phyloP scores from a whole-genome alignment of 2,113 vertebrate genomes.

The Phocoena sinus region DNA sequence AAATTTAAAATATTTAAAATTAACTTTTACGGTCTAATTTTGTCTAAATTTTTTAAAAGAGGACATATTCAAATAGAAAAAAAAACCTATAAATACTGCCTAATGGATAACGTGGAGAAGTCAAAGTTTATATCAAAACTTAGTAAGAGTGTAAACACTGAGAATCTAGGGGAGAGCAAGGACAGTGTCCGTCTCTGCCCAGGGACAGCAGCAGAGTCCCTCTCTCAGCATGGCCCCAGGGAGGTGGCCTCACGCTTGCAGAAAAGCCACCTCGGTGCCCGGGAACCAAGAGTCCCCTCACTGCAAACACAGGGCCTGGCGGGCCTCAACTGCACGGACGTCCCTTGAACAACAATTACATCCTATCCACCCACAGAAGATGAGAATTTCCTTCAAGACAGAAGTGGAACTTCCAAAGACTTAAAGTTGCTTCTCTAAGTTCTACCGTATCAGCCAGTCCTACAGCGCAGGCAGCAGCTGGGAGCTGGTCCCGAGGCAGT shows the following conservation, averaged over 20 bases:
- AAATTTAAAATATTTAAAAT: not conserved
- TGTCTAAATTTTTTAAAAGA: not conserved
- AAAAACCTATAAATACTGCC: not conserved
- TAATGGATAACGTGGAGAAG: not conserved
- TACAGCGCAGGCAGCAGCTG: accelerated
- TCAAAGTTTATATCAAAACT: not conserved
- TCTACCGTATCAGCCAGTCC: accelerated
- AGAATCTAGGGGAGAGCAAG: not conserved
- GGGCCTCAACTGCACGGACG: accelerated
- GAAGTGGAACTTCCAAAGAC: accelerated
- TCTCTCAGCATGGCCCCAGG: accelerated
- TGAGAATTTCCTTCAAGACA: accelerated
- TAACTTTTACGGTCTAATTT: not conserved
- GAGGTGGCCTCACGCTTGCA: accelerated
- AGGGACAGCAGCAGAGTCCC: accelerated
- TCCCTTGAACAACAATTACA: not conserved
- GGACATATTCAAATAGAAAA: not conserved
- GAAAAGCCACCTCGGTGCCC: not conserved
- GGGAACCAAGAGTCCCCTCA: accelerated
- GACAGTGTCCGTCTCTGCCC: accelerated
- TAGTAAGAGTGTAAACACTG: not conserved
- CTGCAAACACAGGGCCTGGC: accelerated
- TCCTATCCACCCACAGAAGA: not conserved
- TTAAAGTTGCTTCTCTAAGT: not conserved
- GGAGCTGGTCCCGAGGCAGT: accelerated